Base-by-base conservation (phyloP, 2,113 vertebrate species). In the Alectura lathami region DNA sequence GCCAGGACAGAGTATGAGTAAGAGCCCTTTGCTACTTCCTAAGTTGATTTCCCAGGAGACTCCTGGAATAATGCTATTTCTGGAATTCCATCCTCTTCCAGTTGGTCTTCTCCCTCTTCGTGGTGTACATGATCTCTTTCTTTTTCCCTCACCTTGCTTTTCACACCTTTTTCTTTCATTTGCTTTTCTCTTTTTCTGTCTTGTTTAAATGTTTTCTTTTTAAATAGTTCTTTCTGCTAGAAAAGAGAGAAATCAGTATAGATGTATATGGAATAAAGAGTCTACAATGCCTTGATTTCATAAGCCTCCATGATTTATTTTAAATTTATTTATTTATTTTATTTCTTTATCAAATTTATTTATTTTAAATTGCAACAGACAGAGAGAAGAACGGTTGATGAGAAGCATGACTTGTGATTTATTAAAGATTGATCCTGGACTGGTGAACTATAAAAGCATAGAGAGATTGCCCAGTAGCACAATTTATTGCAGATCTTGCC, bases 41-140 rank as follows among this genome's bases (percentile, higher is more conserved):
- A 88, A 89, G 90, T 50, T 83, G 40, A 27, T 74, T 87, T 91
- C 63, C 72, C 36, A 53, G 34, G n/a, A 78, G 54, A 60, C 53
- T 76, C 36, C 45, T 79, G 57, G 38, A 91, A 91, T 88, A 83
- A 91, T 9, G 8, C n/a, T 66, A 36, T 95, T 89, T 94, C 70
- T 94, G 73, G 62, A 96, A 64, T 36, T 30, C 29, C 50, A 27
- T 69, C 83, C 60, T 68, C 8, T 73, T 95, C 48, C 70, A 53
- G 32, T 51, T 79, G 24, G 74, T 83, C 60, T 76, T 12, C 86
- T 91, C 32, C 2, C 8, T 88, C 82, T 89, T 40, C 23, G 0
- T 34, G 48, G 76, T 91, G 47, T 56, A 69, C 8, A 9, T 14
- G n/a, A 38, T 63, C 32, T 66, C 64, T 73, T 86, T 51, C 53